Conservation (phyloP, 2,888 invertebrate species). For the Drosophila recens region DNA sequence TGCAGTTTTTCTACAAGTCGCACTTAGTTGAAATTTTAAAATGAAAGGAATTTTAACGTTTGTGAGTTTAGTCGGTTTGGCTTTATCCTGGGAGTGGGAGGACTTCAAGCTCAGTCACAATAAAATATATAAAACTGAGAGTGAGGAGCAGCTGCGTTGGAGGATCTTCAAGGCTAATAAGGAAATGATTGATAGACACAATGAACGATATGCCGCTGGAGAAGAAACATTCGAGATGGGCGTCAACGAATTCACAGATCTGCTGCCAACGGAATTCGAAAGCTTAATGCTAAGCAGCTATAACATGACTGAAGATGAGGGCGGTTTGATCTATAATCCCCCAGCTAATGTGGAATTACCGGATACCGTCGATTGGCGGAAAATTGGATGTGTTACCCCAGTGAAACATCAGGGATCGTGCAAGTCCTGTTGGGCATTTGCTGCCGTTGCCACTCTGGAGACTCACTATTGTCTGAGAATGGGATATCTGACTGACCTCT, state of each 20-base stretch:
- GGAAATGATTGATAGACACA: slow-evolving; percentile 93
- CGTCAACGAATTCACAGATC: slow-evolving; percentile 93
- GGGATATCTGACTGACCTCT: slow-evolving; percentile 91
- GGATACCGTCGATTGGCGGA: slow-evolving; percentile 92
- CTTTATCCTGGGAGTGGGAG: slow-evolving; percentile 23
- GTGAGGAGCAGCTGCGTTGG: slow-evolving; percentile 93
- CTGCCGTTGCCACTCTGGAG: slow-evolving; percentile 94
- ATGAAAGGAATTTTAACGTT: slow-evolving; percentile 25
- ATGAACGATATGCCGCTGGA: slow-evolving; percentile 89
- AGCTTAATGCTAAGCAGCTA: slow-evolving; percentile 80
- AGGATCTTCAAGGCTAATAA: slow-evolving; percentile 95
- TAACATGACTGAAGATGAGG: slow-evolving; percentile 39
- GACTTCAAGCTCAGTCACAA: slow-evolving; percentile 85
- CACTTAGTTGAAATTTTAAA: background rate
- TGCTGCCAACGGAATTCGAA: slow-evolving; percentile 92
- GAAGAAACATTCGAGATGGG: slow-evolving; percentile 88
- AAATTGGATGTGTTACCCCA: slow-evolving; percentile 93
- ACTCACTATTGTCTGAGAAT: slow-evolving; percentile 93
- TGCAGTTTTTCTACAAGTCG: too few relatives aligned
- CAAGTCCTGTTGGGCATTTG: slow-evolving; percentile 97
- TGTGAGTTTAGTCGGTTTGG: slow-evolving; percentile 3
- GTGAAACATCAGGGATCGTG: slow-evolving; percentile 95
- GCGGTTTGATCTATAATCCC: slow-evolving; percentile 63
- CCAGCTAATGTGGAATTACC: slow-evolving; percentile 88
- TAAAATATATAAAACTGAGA: slow-evolving; percentile 89